Evolutionary conservation across 1,140 invertebrate species (phyloP), one percentile per base, ranked within the genome.

Genomic region (Ceratosolen fusciceps): DNA sequence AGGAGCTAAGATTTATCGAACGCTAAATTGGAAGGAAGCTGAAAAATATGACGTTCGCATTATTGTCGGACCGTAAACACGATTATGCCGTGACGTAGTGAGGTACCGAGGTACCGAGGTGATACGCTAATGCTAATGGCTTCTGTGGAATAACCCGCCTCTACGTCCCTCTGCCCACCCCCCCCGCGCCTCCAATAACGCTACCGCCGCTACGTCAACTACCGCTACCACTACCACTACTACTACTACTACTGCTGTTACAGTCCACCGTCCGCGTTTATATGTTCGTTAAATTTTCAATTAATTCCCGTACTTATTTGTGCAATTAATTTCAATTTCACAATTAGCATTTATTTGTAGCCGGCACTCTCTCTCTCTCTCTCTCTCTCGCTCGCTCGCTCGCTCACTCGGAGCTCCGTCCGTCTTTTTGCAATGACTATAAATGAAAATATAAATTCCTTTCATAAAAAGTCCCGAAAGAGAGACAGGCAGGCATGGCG

Each of bases 31-130:
- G 49, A 47, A 26, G 43, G 21, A 52, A 19, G 21, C 9, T 37
- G 65, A 83, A 77, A 84, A 83, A 84, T 84, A 81, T 47, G 65
- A 74, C 31, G 29, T 34, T 31, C 31, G 80, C 78, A 72, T 82
- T 84, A 80, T 79, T 56, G 78, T 65, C 16, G 65, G 58, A 54
- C 70, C 77, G 79, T 84, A 84, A 84, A 84, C 74, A 83, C 47
- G 71, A 82, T 84, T 78, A 77, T 78, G 70, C 74, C 79, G 71
- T 79, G 76, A 74, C 54, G 39, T 19, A n/a, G n/a, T n/a, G n/a
- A n/a, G n/a, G n/a, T n/a, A n/a, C n/a, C n/a, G n/a, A n/a, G n/a
- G n/a, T n/a, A n/a, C 56, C 29, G 0, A 49, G 9, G 16, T 47
- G 56, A 56, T 58, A 58, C 26, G 39, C 31, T 58, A 58, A 73